Evolutionary conservation across 2,113 vertebrate species (phyloP).

Genomic region (Orientallactaga bullata): DNA sequence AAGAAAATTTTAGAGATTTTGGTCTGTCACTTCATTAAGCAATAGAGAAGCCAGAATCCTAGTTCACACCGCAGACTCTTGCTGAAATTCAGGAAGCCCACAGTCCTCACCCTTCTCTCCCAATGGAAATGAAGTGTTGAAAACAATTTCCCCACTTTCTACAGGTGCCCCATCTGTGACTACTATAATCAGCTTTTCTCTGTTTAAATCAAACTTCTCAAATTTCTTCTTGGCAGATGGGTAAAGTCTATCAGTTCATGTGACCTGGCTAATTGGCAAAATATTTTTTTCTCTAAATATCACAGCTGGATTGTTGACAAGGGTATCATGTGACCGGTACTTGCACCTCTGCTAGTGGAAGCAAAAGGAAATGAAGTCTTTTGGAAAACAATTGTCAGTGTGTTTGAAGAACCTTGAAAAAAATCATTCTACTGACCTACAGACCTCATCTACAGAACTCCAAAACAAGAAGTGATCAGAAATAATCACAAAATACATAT

Average conservation of each 20-base stretch:
- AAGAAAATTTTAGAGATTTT: conserved; percentile 41
- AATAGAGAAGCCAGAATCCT: neutral
- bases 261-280: conserved; percentile 73
- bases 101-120: neutral
- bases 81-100: conserved; percentile 1
- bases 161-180: conserved; percentile 66
- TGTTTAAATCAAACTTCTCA: conserved; percentile 73
- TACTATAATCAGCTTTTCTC: conserved; percentile 61
- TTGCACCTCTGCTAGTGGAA: conserved; percentile 29
- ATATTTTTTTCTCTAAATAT: conserved; percentile 54
- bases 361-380: neutral
- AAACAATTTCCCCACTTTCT: conserved; percentile 34
- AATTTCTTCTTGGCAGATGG: conserved; percentile 77
- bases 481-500: neutral
- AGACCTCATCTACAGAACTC: conserved; percentile 6
- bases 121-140: conserved; percentile 52
- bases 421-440: neutral
- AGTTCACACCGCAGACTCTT: conserved; percentile 14
- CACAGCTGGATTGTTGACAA: conserved; percentile 61
- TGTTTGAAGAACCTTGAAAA: conserved; percentile 38
- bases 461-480: conserved; percentile 33
- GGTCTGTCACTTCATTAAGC: conserved; percentile 26
- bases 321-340: conserved; percentile 62
- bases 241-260: conserved; percentile 63
- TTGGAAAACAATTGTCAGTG: conserved; percentile 5